Evolutionary conservation across 2,797 vertebrate species (phyloP).

Genomic region (Clarias platycephalus): DNA sequence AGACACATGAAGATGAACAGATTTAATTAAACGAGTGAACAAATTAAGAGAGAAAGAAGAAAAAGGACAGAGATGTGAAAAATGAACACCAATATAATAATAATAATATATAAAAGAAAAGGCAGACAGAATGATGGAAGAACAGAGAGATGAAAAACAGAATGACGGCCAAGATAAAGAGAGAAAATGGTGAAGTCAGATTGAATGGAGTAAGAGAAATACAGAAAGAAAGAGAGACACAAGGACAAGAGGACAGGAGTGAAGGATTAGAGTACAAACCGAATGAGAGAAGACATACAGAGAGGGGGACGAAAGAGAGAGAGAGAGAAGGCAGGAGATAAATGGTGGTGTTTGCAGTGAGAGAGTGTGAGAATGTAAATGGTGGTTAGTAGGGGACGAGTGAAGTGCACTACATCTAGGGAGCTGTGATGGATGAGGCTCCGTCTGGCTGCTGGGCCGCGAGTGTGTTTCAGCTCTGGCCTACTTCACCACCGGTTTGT

Average conservation of each 20-base stretch:
- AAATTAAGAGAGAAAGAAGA: constrained; percentile 2
- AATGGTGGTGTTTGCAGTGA: constrained; percentile 73
- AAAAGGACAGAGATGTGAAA: neutral
- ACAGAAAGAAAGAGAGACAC: constrained; percentile 7
- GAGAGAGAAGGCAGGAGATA: constrained; percentile 55
- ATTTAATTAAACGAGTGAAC: neutral
- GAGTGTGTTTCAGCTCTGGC: constrained; percentile 69
- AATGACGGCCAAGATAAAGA: constrained; percentile 28
- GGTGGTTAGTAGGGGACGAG: constrained; percentile 72
- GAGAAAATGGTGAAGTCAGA: constrained; percentile 53
- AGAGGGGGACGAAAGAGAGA: constrained; percentile 48
- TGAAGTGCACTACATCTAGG: constrained; percentile 56
- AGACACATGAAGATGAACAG: neutral
- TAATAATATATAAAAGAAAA: constrained; percentile 34
- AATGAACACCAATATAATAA: neutral
- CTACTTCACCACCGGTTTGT: constrained; percentile 68
- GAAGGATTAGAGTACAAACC: constrained; percentile 32
- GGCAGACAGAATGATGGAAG: constrained; percentile 51
- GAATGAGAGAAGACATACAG: constrained; percentile 39
- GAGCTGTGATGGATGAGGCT: constrained; percentile 71
- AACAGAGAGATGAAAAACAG: constrained; percentile 41
- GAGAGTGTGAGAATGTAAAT: constrained; percentile 67
- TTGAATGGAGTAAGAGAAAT: constrained; percentile 46
- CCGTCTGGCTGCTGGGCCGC: constrained; percentile 65
- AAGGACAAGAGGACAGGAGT: neutral